phyloP scores from a whole-genome alignment of 1,140 invertebrate species.

The Capitella teleta region DNA sequence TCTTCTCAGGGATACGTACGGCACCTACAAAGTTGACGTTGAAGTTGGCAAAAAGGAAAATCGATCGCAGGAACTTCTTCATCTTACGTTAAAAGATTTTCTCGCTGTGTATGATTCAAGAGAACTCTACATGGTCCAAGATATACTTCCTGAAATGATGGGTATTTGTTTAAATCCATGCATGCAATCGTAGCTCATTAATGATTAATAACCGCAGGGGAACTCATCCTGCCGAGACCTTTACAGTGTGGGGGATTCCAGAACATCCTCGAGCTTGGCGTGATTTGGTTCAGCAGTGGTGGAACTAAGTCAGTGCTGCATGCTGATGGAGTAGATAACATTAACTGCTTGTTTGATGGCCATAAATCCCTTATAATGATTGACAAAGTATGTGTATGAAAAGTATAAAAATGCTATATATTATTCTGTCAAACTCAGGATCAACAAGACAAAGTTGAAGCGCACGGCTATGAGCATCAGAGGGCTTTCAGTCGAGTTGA shows the following conservation, averaged over 20 bases:
- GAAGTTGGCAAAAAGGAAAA: slow-evolving; percentile 2
- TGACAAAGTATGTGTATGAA: slow-evolving; percentile 4
- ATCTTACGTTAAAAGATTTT: background rate
- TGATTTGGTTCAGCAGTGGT: slow-evolving; percentile 13
- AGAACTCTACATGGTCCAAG: slow-evolving; percentile 3
- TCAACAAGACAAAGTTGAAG: background rate
- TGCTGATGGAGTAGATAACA: slow-evolving; percentile 15
- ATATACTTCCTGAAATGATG: no score
- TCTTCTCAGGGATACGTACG: background rate
- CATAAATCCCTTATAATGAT: slow-evolving; percentile 12
- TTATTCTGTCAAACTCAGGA: background rate
- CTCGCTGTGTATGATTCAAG: background rate
- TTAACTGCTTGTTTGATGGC: slow-evolving; percentile 14
- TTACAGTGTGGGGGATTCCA: slow-evolving; percentile 2
- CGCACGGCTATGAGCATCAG: background rate
- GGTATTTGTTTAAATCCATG: no score
- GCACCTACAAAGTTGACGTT: background rate
- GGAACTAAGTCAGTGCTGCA: slow-evolving; percentile 13
- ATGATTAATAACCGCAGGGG: no score
- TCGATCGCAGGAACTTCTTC: background rate
- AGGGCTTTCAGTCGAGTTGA: slow-evolving; percentile 6
- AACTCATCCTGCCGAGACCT: background rate
- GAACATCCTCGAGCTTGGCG: background rate
- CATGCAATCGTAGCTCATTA: no score
- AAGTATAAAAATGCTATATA: background rate